Evolutionary conservation across 2,888 invertebrate species (phyloP), one percentile per base, ranked within the genome.

Genomic region (Tiliacea citrago): DNA sequence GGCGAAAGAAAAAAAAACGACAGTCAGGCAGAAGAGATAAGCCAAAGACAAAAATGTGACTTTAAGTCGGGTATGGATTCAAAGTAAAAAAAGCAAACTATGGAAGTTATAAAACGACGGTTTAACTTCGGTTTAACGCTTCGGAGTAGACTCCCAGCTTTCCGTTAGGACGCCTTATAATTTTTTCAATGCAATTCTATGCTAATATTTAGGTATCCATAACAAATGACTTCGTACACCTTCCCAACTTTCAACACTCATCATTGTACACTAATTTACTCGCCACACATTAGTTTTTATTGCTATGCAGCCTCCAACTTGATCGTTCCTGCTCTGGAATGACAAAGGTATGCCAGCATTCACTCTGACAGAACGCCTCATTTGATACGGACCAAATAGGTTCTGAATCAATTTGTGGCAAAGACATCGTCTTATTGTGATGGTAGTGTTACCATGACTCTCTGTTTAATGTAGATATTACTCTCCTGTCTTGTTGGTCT

Each of bases 351-450:
- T 85, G 87, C 77, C 72, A 79, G 73, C 81, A 85, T 79, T 85
- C 85, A 86, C 86, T 74, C 67, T 72, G 68, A 75, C 72, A 81
- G 66, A 84, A 85, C 82, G 83, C 77, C 77, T 67, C 85, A 68
- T 94, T 93, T 83, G 94, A 88, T 77, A 91, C 90, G 93, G 90
- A 83, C 75, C 87, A 89, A 90, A 92, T 89, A 89, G 86, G 88
- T 90, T 92, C 82, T 87, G 88, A 93, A 94, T 94, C 94, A 94
- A 94, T 94, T 94, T 93, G 90, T 90, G 82, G 87, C 88, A 92
- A 90, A 88, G 89, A 86, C 83, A 88, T 77, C 73, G 86, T 88
- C 87, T 86, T 85, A 84, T 89, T 76, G 72, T 76, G 68, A 47
- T 53, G 7, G 66, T 83, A 87, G 87, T 73, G 87, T 85, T 66